A percentile compares a stretch with the other conserved stretches of the same genome.
Evolutionary conservation across 2,797 vertebrate species (phyloP).

Genomic region (Fistularia tabacaria): DNA sequence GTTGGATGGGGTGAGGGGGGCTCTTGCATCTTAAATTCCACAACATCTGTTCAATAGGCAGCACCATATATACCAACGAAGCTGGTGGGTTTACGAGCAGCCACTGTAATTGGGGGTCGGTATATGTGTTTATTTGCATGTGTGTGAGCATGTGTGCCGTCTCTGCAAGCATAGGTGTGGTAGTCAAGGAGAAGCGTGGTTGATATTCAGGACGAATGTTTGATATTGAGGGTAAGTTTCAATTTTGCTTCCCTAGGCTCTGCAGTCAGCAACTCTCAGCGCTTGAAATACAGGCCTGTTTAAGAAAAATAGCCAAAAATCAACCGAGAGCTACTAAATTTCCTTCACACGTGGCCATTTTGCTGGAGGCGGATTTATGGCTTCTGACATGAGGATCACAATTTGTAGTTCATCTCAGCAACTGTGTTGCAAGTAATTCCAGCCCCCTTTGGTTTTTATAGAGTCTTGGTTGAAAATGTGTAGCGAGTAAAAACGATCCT

Average conservation of each 20-base stretch:
- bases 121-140: conserved; percentile 39
- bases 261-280: conserved; percentile 18
- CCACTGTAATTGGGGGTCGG: conserved; percentile 63
- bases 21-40: conserved; percentile 86
- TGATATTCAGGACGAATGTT: conserved; percentile 12
- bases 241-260: conserved; percentile 34
- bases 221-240: conserved; percentile 32
- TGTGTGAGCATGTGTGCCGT: conserved; percentile 51
- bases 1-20: conserved; percentile 22
- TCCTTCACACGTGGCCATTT: conserved; percentile 54
- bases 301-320: conserved; percentile 26
- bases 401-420: conserved; percentile 62
- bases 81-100: conserved; percentile 69
- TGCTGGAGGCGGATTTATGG: conserved; percentile 56
- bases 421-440: conserved; percentile 68
- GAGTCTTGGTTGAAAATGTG: neutral
- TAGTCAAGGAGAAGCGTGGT: conserved; percentile 3
- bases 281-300: conserved; percentile 32
- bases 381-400: conserved; percentile 49
- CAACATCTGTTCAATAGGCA: conserved; percentile 86
- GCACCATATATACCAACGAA: conserved; percentile 58
- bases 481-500: too few relatives aligned
- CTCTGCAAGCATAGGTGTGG: conserved; percentile 53
- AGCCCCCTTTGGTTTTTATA: conserved; percentile 34
- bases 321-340: conserved; percentile 49